Evolutionary conservation across 2,888 invertebrate species (phyloP).

Genomic region (Serrognathus titanus): DNA sequence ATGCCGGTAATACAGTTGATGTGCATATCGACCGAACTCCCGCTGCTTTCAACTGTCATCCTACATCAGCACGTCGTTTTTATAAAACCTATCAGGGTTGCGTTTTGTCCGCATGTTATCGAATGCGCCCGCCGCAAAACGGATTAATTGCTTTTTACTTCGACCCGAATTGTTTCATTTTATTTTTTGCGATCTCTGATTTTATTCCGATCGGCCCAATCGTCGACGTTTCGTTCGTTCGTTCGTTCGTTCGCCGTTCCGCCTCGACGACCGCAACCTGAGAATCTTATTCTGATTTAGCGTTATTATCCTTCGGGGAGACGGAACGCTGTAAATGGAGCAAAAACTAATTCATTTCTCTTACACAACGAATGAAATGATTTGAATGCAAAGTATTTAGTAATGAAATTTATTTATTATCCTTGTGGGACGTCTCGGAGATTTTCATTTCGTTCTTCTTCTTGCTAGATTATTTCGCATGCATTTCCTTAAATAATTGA

Average conservation of each 20-base stretch:
- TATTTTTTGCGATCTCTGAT: background rate
- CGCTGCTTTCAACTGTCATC: conserved; percentile 32
- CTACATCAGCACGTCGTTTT: conserved; percentile 19
- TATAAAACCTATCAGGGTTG: conserved; percentile 31
- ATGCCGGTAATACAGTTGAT: conserved; percentile 40
- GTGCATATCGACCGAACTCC: conserved; percentile 37
- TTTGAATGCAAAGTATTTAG: conserved; percentile 22
- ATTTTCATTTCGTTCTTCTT: conserved; percentile 11
- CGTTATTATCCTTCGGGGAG: conserved; percentile 8
- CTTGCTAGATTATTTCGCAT: background rate
- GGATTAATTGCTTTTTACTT: conserved; percentile 45
- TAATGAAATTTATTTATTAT: conserved; percentile 27
- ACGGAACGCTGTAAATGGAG: background rate
- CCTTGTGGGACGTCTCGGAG: conserved; percentile 28
- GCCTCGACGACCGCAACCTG: no score
- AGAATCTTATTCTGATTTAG: no score
- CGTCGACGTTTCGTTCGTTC: no score
- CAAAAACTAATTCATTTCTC: conserved; percentile 19
- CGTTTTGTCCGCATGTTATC: conserved; percentile 42
- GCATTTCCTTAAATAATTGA: no score
- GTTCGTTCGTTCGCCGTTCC: no score
- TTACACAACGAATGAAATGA: conserved; percentile 12
- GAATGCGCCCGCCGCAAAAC: conserved; percentile 42
- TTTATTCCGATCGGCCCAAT: no score
- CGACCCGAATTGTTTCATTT: conserved; percentile 3